A percentile compares a stretch with the other conserved stretches of the same genome.
Conservation (phyloP, 1,140 invertebrate genomes). For the Cyclargus thomasi region DNA sequence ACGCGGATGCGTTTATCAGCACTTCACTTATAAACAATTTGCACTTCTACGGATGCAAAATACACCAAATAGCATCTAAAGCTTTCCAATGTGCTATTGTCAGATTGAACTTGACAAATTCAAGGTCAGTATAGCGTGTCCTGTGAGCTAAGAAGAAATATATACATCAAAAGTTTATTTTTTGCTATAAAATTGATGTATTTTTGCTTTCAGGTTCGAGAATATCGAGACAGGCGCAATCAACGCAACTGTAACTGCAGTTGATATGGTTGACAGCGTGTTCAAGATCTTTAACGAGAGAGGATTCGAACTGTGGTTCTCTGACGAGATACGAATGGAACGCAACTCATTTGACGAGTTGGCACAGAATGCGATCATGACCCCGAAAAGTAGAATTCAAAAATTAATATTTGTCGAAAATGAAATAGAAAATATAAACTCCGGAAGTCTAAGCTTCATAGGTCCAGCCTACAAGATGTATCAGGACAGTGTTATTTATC, state of each 20-base stretch:
- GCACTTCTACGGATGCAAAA: conserved; percentile 76
- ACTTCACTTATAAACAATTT: conserved; percentile 79
- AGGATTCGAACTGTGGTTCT: conserved; percentile 78
- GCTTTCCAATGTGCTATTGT: conserved; percentile 80
- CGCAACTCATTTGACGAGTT: conserved; percentile 79
- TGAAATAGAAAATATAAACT: conserved; percentile 73
- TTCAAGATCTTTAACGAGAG: conserved; percentile 75
- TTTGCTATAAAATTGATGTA: conserved; percentile 5
- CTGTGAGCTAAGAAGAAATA: background rate
- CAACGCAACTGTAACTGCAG: conserved; percentile 77
- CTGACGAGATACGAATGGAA: conserved; percentile 79
- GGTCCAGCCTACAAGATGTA: conserved; percentile 66
- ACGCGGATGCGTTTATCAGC: conserved; percentile 79
- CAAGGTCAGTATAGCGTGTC: conserved; percentile 71
- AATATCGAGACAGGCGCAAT: conserved; percentile 78
- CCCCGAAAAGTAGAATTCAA: conserved; percentile 53
- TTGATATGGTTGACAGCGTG: conserved; percentile 77
- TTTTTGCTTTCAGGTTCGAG: conserved; percentile 76
- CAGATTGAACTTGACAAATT: conserved; percentile 80
- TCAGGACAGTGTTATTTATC: conserved; percentile 70
- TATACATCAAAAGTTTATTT: background rate
- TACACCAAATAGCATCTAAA: conserved; percentile 74
- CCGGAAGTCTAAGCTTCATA: conserved; percentile 76
- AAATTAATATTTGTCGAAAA: conserved; percentile 80
- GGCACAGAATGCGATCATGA: conserved; percentile 74